A percentile compares a stretch with the other conserved stretches of the same genome.
Conservation (phyloP, 2,797 vertebrate genomes). For the Oreochromis mossambicus region DNA sequence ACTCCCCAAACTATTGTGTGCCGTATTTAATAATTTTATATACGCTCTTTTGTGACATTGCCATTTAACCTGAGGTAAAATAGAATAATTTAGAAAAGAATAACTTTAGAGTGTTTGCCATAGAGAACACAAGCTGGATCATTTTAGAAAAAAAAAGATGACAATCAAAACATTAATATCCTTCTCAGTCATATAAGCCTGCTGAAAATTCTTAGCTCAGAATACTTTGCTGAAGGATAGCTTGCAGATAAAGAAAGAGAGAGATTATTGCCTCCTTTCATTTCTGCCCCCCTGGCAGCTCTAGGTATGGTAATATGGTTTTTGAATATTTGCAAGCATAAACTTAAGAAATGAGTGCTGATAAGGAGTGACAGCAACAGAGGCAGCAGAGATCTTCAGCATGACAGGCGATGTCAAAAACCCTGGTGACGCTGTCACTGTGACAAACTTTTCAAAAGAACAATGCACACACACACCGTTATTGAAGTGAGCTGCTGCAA, state of each 20-base stretch:
- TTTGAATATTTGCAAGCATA: slow-evolving; percentile 78
- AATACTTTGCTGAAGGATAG: slow-evolving; percentile 81
- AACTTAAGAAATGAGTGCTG: slow-evolving; percentile 82
- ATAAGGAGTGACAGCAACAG: slow-evolving; percentile 82
- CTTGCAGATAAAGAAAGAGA: slow-evolving; percentile 77
- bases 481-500: slow-evolving; percentile 73
- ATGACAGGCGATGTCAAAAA: slow-evolving; percentile 81
- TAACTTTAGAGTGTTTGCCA: slow-evolving; percentile 72
- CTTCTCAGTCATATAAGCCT: slow-evolving; percentile 75
- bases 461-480: slow-evolving; percentile 63
- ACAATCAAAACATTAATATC: slow-evolving; percentile 83
- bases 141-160: slow-evolving; percentile 70
- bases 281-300: slow-evolving; percentile 72
- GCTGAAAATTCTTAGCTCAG: slow-evolving; percentile 71
- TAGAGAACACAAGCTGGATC: slow-evolving; percentile 67
- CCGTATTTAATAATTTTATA: slow-evolving; percentile 77
- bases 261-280: slow-evolving; percentile 82
- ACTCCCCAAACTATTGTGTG: slow-evolving; percentile 75
- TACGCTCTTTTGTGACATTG: slow-evolving; percentile 75
- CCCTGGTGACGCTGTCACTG: slow-evolving; percentile 77
- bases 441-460: slow-evolving; percentile 83
- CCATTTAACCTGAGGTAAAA: slow-evolving; percentile 78
- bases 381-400: slow-evolving; percentile 77
- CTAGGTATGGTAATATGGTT: slow-evolving; percentile 78
- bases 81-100: slow-evolving; percentile 76